These are phyloP conservation scores for Wiebesia pumilae DNA, from an alignment of 1,140 invertebrate genomes.

Conservation along the genomic window DNA sequence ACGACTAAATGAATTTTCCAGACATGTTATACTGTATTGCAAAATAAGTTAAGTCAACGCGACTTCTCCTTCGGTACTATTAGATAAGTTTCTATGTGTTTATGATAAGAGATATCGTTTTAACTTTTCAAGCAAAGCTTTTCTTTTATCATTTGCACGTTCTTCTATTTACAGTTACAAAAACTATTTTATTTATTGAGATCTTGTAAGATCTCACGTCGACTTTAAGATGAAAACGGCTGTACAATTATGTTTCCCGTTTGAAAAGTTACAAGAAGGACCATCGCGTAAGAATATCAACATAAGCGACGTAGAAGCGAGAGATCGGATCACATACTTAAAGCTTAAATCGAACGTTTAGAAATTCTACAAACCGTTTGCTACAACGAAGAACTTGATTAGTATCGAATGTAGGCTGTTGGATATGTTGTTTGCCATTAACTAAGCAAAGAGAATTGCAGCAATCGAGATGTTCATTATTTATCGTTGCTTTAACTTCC, in stretches of 20 bases:
- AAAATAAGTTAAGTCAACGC: neutral
- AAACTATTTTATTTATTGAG: neutral
- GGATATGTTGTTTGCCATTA: neutral
- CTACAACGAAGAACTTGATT: too few relatives aligned
- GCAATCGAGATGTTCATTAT: neutral
- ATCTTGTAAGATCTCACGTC: neutral
- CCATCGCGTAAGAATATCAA: too few relatives aligned
- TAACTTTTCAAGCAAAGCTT: neutral
- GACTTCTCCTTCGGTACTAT: neutral
- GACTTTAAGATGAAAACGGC: neutral
- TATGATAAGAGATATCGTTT: neutral
- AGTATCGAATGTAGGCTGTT: neutral
- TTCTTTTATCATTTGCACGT: neutral
- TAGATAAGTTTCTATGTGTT: neutral
- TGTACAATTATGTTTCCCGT: too few relatives aligned
- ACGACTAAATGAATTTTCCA: neutral
- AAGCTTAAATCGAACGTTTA: neutral
- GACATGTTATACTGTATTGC: neutral
- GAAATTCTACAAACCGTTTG: neutral
- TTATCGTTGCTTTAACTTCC: neutral
- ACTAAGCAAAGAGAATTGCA: neutral
- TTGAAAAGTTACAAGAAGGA: too few relatives aligned
- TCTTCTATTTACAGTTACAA: neutral
- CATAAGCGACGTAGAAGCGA: too few relatives aligned
- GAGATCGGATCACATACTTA: neutral